Conservation (phyloP, 53 echinoderm and acorn worm species). For the Stichopus horrens region DNA sequence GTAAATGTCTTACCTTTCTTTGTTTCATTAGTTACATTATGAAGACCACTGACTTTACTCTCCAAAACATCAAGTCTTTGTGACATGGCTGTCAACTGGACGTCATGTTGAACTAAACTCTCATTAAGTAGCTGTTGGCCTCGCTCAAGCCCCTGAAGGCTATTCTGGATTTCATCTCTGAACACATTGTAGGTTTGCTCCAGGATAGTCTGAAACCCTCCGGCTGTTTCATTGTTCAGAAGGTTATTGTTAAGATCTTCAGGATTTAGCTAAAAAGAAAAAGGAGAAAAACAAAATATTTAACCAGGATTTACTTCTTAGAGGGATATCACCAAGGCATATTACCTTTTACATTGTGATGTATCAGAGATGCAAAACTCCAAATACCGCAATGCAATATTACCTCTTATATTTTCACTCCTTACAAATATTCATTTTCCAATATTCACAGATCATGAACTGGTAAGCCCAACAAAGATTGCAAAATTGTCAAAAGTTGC, state of each 20-base stretch:
- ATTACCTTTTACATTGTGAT: too few relatives aligned
- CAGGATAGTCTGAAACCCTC: conserved; percentile 62
- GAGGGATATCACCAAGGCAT: too few relatives aligned
- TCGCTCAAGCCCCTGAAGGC: conserved; percentile 29
- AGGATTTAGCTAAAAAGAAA: conserved; percentile 58
- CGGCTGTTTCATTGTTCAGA: conserved; percentile 63
- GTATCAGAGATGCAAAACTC: too few relatives aligned
- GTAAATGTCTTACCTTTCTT: neutral
- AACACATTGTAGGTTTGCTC: conserved; percentile 52
- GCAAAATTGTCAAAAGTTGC: too few relatives aligned
- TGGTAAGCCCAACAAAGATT: too few relatives aligned
- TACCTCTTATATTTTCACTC: too few relatives aligned
- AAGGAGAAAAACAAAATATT: neutral
- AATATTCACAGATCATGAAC: too few relatives aligned
- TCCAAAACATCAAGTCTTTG: conserved; percentile 35
- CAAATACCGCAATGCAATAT: too few relatives aligned
- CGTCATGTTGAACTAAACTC: conserved; percentile 34
- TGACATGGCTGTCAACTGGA: conserved; percentile 5
- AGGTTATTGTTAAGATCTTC: conserved; percentile 69
- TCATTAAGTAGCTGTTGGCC: conserved; percentile 20
- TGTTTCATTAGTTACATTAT: neutral
- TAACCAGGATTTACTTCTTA: neutral
- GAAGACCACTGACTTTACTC: conserved; percentile 12
- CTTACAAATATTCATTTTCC: too few relatives aligned
- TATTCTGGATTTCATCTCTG: conserved; percentile 58